Conservation (phyloP, 2,797 vertebrate genomes). For the Pogoniulus pusillus region DNA sequence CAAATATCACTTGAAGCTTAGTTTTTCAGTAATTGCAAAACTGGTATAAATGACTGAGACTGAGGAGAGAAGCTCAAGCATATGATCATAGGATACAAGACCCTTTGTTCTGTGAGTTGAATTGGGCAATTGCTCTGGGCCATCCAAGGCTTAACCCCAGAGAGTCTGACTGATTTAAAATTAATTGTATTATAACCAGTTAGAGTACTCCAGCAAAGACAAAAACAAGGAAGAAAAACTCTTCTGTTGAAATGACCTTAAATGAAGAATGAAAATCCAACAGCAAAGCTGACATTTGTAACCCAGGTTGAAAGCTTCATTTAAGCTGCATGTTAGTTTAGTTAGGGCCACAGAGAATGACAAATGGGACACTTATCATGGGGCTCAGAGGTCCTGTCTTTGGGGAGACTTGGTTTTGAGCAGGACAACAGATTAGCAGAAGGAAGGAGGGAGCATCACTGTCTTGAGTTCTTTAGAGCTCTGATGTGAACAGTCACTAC, state of each 20-base stretch:
- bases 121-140: neutral
- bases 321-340: neutral
- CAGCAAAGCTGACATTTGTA: neutral
- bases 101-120: neutral
- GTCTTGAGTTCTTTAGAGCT: neutral
- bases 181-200: neutral
- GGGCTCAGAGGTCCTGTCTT: neutral
- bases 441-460: neutral
- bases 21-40: conserved; percentile 6
- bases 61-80: conserved; percentile 1
- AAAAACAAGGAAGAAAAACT: neutral
- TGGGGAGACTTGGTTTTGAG: neutral
- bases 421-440: neutral
- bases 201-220: neutral
- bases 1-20: neutral
- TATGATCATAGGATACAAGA: conserved; percentile 11
- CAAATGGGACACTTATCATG: neutral
- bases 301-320: neutral
- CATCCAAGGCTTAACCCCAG: neutral
- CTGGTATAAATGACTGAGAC: neutral
- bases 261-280: neutral
- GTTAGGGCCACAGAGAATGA: neutral
- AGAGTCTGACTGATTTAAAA: neutral
- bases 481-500: neutral
- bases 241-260: neutral